phyloP scores from a whole-genome alignment of 2,888 invertebrate genomes.

The Lacanobia oleracea region DNA sequence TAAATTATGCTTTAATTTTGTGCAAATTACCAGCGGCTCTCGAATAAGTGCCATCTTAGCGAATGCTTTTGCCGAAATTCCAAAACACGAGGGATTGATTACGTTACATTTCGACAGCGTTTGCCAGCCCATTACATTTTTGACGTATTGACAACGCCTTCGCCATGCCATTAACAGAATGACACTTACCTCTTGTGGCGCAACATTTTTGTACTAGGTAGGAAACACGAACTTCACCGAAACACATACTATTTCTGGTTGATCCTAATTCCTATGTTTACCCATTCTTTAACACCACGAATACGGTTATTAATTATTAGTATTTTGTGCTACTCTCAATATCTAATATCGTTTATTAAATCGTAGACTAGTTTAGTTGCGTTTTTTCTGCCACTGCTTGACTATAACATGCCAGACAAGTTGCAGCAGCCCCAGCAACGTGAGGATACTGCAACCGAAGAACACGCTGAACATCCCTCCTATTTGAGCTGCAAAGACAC shows the following conservation, averaged over 20 bases:
- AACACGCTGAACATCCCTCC: constrained; percentile 84
- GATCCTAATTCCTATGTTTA: background rate
- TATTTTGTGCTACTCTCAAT: background rate
- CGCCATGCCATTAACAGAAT: no score
- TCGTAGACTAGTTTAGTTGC: background rate
- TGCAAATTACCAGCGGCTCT: background rate
- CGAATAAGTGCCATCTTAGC: no score
- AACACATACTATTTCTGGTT: background rate
- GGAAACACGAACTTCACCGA: background rate
- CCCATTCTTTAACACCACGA: no score
- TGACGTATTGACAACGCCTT: no score
- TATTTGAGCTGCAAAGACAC: constrained; percentile 76
- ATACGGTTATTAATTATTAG: background rate
- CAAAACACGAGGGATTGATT: no score
- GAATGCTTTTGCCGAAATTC: no score
- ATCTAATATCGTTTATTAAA: background rate
- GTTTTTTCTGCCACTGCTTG: background rate
- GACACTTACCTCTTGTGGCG: no score
- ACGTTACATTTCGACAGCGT: no score
- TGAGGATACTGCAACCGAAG: constrained; percentile 84
- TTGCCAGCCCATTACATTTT: no score
- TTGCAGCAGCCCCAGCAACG: constrained; percentile 75
- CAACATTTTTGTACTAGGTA: background rate
- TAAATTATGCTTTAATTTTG: background rate
- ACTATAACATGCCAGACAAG: constrained; percentile 48